Conservation (phyloP, 2,888 invertebrate species). For the Patella ulyssiponensis region DNA sequence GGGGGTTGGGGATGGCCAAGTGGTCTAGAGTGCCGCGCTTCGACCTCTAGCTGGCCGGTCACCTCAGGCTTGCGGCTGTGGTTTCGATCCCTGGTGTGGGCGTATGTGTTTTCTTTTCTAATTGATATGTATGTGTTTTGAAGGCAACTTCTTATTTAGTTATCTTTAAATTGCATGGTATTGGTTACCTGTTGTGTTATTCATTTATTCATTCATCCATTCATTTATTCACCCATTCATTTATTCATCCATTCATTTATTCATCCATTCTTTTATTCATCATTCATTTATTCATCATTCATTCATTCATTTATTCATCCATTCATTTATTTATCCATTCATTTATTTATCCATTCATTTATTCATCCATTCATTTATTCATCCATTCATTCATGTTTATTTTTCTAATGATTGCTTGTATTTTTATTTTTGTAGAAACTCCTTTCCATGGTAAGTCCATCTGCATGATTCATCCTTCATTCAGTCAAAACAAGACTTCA, state of each 20-base stretch:
- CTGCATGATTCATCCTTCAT: neutral
- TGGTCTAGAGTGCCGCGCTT: too few relatives aligned
- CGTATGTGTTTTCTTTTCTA: too few relatives aligned
- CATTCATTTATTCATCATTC: neutral
- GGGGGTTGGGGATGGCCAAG: too few relatives aligned
- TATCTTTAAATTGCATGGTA: too few relatives aligned
- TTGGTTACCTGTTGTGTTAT: neutral
- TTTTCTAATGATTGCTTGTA: neutral
- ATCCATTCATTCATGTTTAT: neutral
- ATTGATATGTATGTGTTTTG: too few relatives aligned
- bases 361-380: neutral
- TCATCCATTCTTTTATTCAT: neutral
- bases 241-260: neutral
- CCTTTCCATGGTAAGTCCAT: slow-evolving; percentile 3
- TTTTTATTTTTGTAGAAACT: slow-evolving; percentile 1
- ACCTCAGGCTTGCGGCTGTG: too few relatives aligned
- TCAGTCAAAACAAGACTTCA: neutral
- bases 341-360: neutral
- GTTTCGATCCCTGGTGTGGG: too few relatives aligned
- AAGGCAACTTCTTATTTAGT: too few relatives aligned
- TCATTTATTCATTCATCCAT: neutral
- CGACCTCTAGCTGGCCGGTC: too few relatives aligned
- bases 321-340: too few relatives aligned
- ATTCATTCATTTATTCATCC: neutral
- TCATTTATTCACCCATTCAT: neutral